Evolutionary conservation across 2,888 invertebrate species (phyloP), one percentile per base, ranked within the genome.

Genomic region (Pristionchus arcanus): DNA sequence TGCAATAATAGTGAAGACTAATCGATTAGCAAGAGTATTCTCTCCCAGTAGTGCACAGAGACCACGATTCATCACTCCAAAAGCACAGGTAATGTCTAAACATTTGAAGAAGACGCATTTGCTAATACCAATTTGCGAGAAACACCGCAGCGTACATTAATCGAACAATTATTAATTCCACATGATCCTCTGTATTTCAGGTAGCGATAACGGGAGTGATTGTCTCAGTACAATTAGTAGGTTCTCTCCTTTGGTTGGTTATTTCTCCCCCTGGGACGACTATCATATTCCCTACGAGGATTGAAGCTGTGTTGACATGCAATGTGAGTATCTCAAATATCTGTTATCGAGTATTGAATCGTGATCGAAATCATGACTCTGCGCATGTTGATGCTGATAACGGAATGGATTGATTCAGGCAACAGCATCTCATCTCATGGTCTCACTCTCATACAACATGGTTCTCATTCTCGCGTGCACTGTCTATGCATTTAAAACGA

Each of bases 401-500:
- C n/a, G 25, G 15, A 59, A 15, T 66, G 66, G 1, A 66, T 66
- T 66, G 2, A 5, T 86, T 31, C 77, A 92, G 91, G 97, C 97
- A 19, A 97, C 97, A 89, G 97, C 97, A 90, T 96, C 97, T 93
- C 97, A 97, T 0, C 96, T 97, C 91, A 96, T 97, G 92, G 96
- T 97, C 95, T 97, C 97, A 0, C 96, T 97, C 77, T 96, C 97
- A 89, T 97, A 97, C 95, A 97, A 97, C 95, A 97, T 97, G 96
- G 95, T 97, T 83, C 96, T 97, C 28, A 97, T 97, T 91, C 96
- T 97, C 53, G 96, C 97, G 90, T 97, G 97, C 95, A 97, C 97
- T 0, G 96, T 97, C 90, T 97, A 97, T 95, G 97, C 97, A 53
- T 97, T 97, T 94, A 97, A 97, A 95, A 97, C 97, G 0, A 96